These are phyloP conservation scores for Antheraea assamensis DNA, from an alignment of 2,888 invertebrate species.

Conservation along the genomic window DNA sequence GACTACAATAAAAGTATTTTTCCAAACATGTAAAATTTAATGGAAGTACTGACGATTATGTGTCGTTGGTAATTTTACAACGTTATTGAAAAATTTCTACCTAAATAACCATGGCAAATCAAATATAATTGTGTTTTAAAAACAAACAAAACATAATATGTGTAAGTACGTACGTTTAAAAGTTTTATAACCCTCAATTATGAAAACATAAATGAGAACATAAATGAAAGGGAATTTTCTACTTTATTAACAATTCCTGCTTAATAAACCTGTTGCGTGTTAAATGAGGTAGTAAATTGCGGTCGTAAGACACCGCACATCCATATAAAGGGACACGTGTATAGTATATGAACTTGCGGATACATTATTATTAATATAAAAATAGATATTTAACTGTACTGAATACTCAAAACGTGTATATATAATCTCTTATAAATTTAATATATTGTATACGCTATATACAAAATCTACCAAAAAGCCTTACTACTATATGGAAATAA, in stretches of 20 bases:
- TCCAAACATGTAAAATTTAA: not conserved
- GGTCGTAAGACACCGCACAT: not conserved
- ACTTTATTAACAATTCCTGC: not conserved
- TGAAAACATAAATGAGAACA: not conserved
- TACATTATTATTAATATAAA: not conserved
- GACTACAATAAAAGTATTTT: not conserved
- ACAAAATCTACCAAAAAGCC: not conserved
- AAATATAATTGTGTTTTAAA: constrained; percentile 10
- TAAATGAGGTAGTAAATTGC: not conserved
- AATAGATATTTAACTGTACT: not conserved
- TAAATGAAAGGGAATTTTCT: constrained; percentile 15
- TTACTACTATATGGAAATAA: not conserved
- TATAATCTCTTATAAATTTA: not conserved
- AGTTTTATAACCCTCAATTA: constrained; percentile 12
- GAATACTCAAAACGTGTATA: not conserved
- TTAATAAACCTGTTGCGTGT: constrained; percentile 2
- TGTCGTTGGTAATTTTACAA: constrained; percentile 9
- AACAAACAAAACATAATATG: not conserved
- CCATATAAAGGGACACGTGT: not conserved
- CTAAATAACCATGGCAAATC: constrained; percentile 3
- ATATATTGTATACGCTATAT: not conserved
- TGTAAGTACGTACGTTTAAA: not conserved
- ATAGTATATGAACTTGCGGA: not conserved
- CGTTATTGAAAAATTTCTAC: constrained; percentile 12
- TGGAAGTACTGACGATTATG: not conserved